Evolutionary conservation across 2,797 vertebrate genomes (phyloP), one percentile per base, ranked within the genome.

Genomic region (Arrhamphus sclerolepis): DNA sequence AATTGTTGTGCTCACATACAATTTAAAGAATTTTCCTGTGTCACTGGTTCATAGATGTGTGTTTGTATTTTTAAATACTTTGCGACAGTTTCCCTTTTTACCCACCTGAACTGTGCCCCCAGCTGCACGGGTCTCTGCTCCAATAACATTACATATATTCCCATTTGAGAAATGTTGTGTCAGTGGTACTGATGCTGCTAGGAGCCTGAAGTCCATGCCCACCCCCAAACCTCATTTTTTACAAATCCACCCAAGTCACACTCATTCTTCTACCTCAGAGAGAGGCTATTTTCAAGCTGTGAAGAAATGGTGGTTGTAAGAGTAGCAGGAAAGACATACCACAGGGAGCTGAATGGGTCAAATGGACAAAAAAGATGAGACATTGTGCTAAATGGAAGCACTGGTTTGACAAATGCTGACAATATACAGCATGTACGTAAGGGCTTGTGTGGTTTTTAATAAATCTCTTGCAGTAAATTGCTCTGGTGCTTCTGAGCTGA

Each of bases 91-190:
- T 38, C 13, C 13, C 34, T 13, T 38, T 1, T 34, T 34, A 10
- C 31, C 9, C 31, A 34, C 31, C 31, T 34, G 31, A 34, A 34
- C 10, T 34, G 31, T 34, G 8, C 31, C 31, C 8, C 8, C 31
- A 34, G 31, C 31, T 34, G 31, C 31, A 11, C 11, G 8, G 7
- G 31, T 34, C 31, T 10, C 9, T 10, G 31, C 31, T 34, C 31
- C 31, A 34, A 10, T 10, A 34, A 11, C 31, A 11, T 9, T 9
- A 2, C 29, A 9, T 29, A 4, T 29, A 59, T 59, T 28, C 65
- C 57, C 56, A 72, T 72, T 78, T 72, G 62, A 77, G 76, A 70
- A 61, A 39, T 44, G 65, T 44, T 52, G 58, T 75, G 77, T 72
- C 56, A 75, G 77, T 80, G 79, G 62, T 51, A 57, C 67, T 38